These are phyloP conservation scores for Chymomyza caudatula DNA, from an alignment of 2,888 invertebrate species.

Conservation along the genomic window DNA sequence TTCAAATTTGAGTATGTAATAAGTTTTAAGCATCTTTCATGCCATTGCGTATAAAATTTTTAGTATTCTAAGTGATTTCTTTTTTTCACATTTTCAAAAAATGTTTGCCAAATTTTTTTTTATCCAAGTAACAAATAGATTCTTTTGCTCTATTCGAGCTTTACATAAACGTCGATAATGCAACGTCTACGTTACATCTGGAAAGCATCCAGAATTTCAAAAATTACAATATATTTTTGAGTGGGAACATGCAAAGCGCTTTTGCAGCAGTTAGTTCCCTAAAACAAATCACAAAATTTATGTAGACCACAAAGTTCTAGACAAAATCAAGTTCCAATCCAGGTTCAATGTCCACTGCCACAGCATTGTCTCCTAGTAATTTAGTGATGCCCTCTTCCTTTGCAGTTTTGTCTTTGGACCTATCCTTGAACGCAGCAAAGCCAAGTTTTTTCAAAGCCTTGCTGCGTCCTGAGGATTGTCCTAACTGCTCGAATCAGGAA, in stretches of 20 bases:
- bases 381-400: slow-evolving; percentile 48
- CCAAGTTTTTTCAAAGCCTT: slow-evolving; percentile 71
- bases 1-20: slow-evolving; percentile 59
- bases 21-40: slow-evolving; percentile 47
- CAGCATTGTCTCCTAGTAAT: slow-evolving; percentile 63
- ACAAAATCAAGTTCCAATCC: slow-evolving; percentile 77
- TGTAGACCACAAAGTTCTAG: slow-evolving; percentile 41
- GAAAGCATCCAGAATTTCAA: slow-evolving; percentile 34
- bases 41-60: slow-evolving; percentile 62
- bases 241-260: slow-evolving; percentile 17
- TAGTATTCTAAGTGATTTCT: slow-evolving; percentile 55
- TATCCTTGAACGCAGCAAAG: slow-evolving; percentile 73
- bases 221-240: slow-evolving; percentile 30
- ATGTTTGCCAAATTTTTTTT: slow-evolving; percentile 52
- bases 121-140: slow-evolving; percentile 57
- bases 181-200: slow-evolving; percentile 21
- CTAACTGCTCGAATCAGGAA: slow-evolving; percentile 82
- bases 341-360: slow-evolving; percentile 76
- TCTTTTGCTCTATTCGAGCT: slow-evolving; percentile 15
- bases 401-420: slow-evolving; percentile 72
- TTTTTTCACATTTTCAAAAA: slow-evolving; percentile 32
- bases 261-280: slow-evolving; percentile 8
- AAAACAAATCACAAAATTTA: slow-evolving; percentile 42
- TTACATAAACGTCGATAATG: neutral
- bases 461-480: slow-evolving; percentile 75